phyloP scores from a whole-genome alignment of 2,113 vertebrate species.

The Xenopus borealis region DNA sequence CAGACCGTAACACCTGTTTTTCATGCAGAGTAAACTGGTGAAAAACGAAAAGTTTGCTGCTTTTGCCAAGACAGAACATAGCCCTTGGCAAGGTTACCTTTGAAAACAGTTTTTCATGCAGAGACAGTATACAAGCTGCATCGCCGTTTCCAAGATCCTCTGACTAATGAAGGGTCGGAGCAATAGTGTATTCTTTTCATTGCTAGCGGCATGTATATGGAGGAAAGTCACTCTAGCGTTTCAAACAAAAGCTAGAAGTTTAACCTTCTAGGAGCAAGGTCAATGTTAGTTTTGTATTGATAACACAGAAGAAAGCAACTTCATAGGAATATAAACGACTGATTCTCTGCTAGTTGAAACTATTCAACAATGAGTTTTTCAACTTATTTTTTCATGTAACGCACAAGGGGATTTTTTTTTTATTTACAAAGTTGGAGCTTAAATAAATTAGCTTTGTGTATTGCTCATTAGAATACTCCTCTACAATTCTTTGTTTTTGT shows the following conservation, averaged over 20 bases:
- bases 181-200: constrained; percentile 59
- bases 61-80: constrained; percentile 71
- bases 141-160: constrained; percentile 66
- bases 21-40: constrained; percentile 68
- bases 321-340: constrained; percentile 59
- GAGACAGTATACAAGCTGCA: constrained; percentile 56
- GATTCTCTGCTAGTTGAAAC: constrained; percentile 53
- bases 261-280: constrained; percentile 72
- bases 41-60: constrained; percentile 69
- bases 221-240: constrained; percentile 61
- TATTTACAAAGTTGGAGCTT: constrained; percentile 48
- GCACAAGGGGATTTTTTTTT: constrained; percentile 50
- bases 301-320: constrained; percentile 59
- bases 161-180: constrained; percentile 68
- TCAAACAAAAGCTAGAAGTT: constrained; percentile 66
- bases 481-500: neutral
- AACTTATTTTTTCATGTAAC: constrained; percentile 55
- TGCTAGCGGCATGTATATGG: constrained; percentile 59
- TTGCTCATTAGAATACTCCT: neutral
- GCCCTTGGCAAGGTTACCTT: constrained; percentile 79
- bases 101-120: constrained; percentile 75
- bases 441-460: constrained; percentile 14
- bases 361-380: constrained; percentile 52
- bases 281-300: constrained; percentile 67
- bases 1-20: constrained; percentile 69